A percentile compares a stretch with the other conserved stretches of the same genome.
phyloP scores from a whole-genome alignment of 2,888 invertebrate genomes.

The Pammene aurita region DNA sequence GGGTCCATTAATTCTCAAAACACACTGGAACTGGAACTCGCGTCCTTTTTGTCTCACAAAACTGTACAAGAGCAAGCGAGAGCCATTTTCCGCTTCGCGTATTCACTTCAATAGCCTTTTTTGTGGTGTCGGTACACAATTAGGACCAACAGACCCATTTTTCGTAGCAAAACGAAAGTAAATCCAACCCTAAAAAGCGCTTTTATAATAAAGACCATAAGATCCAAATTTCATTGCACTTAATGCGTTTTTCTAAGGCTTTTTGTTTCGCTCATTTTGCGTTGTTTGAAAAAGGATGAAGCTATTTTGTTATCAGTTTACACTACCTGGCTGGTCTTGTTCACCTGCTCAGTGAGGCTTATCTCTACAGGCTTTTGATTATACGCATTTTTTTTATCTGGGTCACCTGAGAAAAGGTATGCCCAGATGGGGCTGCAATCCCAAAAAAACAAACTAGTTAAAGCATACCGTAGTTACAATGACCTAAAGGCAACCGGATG shows the following conservation, averaged over 20 bases:
- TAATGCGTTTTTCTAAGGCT: not conserved
- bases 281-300: slow-evolving; percentile 22
- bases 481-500: too few relatives aligned
- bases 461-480: too few relatives aligned
- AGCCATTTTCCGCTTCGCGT: slow-evolving; percentile 19
- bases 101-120: slow-evolving; percentile 33
- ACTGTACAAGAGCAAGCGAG: slow-evolving; percentile 19
- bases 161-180: not conserved
- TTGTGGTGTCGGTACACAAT: slow-evolving; percentile 35
- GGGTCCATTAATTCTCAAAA: slow-evolving; percentile 17
- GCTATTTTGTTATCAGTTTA: slow-evolving; percentile 3
- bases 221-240: not conserved
- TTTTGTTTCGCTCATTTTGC: not conserved
- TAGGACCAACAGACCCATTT: slow-evolving; percentile 4
- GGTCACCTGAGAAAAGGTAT: too few relatives aligned
- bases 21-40: not conserved
- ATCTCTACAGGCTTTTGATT: not conserved
- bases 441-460: too few relatives aligned
- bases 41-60: slow-evolving; percentile 21
- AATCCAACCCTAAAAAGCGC: not conserved
- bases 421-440: too few relatives aligned
- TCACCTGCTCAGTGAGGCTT: not conserved
- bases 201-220: not conserved
- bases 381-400: too few relatives aligned
- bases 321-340: slow-evolving; percentile 17